Base-by-base conservation (phyloP, 2,113 vertebrate genomes). In the Ardeotis arabs region DNA sequence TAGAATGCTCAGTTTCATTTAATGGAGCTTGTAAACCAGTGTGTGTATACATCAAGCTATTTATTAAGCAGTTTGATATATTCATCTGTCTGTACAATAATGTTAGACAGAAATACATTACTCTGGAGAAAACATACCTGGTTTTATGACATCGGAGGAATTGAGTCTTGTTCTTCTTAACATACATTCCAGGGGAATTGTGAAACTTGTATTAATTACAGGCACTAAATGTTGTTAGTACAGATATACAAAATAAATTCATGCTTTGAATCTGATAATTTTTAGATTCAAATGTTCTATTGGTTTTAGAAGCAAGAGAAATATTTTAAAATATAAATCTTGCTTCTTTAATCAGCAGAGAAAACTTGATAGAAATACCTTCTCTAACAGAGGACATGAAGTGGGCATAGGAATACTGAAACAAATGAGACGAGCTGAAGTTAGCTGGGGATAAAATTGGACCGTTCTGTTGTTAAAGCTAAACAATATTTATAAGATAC, bases 121-220 rank as follows among this genome's bases (percentile, higher is more conserved):
- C 47, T 70, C 24, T 77, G 47, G 52, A 67, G 85, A 70, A 87
- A 64, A 67, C 0, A 0, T 53, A 82, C 37, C 19, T 72, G 24
- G 6, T 45, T 90, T 82, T 90, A 59, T 66, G 24, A 33, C 4
- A 20, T 52, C 14, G 10, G 41, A 72, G 14, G 31, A 70, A 56
- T 28, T 81, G 35, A 53, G 19, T 49, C 56, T 74, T 78, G 50
- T 45, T 78, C 22, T 37, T 75, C 10, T 19, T 55, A 50, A 50
- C 45, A 27, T 63, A 23, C 56, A 52, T 76, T 47, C 63, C 4
- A 14, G 0, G 0, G 68, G 50, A 63, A 37, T 63, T 0, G 0
- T 63, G 31, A 21, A 82, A 78, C 41, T 90, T 91, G 33, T 25
- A 28, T 67, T 79, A 68, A 55, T 81, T 82, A n/a, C 12, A 23